Base-by-base conservation (phyloP, 2,113 vertebrate species). In the Pogona vitticeps region DNA sequence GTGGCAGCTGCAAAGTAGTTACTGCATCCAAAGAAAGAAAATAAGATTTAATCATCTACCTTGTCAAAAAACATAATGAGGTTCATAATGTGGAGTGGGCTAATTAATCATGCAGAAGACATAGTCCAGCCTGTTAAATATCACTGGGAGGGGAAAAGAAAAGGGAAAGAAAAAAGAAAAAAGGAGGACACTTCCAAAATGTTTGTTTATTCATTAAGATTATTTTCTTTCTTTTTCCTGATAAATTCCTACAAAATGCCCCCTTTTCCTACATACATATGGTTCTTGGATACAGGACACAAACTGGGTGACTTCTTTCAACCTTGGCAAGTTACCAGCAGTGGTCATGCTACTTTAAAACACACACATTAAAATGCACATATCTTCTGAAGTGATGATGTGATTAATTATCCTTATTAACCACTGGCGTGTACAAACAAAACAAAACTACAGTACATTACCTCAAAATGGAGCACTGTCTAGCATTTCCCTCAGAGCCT, bases 361-460 rank as follows among this genome's bases (percentile, higher is more conserved):
- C 96, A 96, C 20, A 92, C 94, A 90, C 81, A 84, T 80, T 83
- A 92, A 89, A 46, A 82, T 94, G 91, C 78, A 80, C 88, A 71
- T 72, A 95, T 96, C 95, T 95, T 94, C 86, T 88, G 85, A 92
- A 90, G 92, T 91, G 94, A 93, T 95, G 92, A 96, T 90, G 81
- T 96, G 94, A 95, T 96, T 96, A 90, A 96, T 96, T 96, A 91
- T 90, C 87, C 76, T 93, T 88, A 86, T 93, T 94, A 93, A 52
- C 61, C 89, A 89, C 86, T 84, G 80, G 90, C 72, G 88, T 73
- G 78, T 90, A 85, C n/a, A 52, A 10, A 52, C 5, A 52, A 52
- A 52, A 88, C 78, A 91, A 91, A 91, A 76, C 89, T 88, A 40
- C 82, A 80, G 91, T 80, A 42, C 76, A 21, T 18, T 63, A 68